Conservation (phyloP, 2,888 invertebrate genomes). For the Cremastobaeus sp. region DNA sequence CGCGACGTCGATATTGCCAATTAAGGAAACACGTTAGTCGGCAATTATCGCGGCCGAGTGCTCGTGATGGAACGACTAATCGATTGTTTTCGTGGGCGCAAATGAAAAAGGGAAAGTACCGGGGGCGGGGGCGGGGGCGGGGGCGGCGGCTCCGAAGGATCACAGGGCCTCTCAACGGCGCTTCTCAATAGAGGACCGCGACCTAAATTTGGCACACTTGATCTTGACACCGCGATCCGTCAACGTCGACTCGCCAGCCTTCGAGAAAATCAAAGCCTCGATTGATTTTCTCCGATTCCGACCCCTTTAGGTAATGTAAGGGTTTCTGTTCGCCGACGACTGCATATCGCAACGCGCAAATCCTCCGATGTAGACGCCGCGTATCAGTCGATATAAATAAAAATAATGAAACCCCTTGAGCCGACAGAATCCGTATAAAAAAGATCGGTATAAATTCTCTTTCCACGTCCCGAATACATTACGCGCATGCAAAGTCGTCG, state of each 20-base stretch:
- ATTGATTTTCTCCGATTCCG: too few relatives aligned
- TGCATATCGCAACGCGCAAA: slow-evolving; percentile 13
- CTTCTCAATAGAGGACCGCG: slow-evolving; percentile 44
- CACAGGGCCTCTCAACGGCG: slow-evolving; percentile 45
- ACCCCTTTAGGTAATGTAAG: too few relatives aligned
- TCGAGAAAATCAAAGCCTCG: too few relatives aligned
- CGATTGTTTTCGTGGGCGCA: slow-evolving; percentile 9
- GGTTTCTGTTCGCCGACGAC: too few relatives aligned
- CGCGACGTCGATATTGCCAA: slow-evolving; percentile 5
- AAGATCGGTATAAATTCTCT: slow-evolving; percentile 22
- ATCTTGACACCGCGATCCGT: slow-evolving; percentile 51
- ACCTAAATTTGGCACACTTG: slow-evolving; percentile 47
- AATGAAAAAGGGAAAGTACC: slow-evolving; percentile 6
- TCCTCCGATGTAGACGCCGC: too few relatives aligned
- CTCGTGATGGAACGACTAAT: slow-evolving; percentile 30
- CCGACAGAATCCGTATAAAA: slow-evolving; percentile 33
- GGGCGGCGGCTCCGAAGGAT: slow-evolving; percentile 13
- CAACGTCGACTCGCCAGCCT: slow-evolving; percentile 9
- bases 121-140: neutral
- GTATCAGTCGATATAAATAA: too few relatives aligned
- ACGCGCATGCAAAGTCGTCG: slow-evolving; percentile 37
- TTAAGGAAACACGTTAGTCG: slow-evolving; percentile 13
- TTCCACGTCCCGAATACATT: slow-evolving; percentile 37
- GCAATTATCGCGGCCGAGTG: slow-evolving; percentile 24
- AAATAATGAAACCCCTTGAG: slow-evolving; percentile 39